Conservation (phyloP, 2,113 vertebrate species). For the Polypterus bichir region DNA sequence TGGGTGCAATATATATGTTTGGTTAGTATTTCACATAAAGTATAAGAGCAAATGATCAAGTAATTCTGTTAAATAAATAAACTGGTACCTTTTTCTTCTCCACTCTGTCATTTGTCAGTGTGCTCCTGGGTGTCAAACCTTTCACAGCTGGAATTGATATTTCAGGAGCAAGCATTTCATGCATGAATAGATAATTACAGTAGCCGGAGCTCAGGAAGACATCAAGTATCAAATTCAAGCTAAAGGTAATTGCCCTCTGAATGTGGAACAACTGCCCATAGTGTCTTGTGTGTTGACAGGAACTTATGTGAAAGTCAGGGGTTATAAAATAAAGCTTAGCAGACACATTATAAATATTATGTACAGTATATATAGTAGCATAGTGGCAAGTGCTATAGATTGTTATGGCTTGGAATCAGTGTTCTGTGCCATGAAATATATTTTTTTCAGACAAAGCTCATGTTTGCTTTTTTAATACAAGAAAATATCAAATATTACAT, state of each 20-base stretch:
- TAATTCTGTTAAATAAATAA: constrained; percentile 13
- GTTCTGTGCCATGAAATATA: too few species aligned
- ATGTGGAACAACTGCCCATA: constrained; percentile 25
- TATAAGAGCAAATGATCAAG: too few species aligned
- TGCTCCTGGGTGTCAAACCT: constrained; percentile 11
- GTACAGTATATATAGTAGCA: background rate
- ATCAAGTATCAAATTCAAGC: constrained; percentile 29
- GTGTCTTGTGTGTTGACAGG: constrained; percentile 2
- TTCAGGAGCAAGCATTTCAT: constrained; percentile 28
- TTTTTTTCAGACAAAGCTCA: too few species aligned
- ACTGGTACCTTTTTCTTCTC: constrained; percentile 3
- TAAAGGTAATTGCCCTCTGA: constrained; percentile 32
- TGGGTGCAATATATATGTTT: too few species aligned
- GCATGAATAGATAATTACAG: constrained; percentile 36
- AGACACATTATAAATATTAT: background rate
- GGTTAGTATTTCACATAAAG: too few species aligned
- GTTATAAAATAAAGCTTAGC: background rate
- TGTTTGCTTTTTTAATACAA: too few species aligned
- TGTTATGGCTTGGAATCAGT: too few species aligned
- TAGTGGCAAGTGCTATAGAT: too few species aligned
- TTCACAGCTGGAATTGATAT: constrained; percentile 31
- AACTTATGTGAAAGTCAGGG: background rate
- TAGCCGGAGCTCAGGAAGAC: constrained; percentile 25
- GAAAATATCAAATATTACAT: too few species aligned
- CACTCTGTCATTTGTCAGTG: background rate